phyloP scores from a whole-genome alignment of 1,140 invertebrate genomes.

The Chironomus striatipennis region DNA sequence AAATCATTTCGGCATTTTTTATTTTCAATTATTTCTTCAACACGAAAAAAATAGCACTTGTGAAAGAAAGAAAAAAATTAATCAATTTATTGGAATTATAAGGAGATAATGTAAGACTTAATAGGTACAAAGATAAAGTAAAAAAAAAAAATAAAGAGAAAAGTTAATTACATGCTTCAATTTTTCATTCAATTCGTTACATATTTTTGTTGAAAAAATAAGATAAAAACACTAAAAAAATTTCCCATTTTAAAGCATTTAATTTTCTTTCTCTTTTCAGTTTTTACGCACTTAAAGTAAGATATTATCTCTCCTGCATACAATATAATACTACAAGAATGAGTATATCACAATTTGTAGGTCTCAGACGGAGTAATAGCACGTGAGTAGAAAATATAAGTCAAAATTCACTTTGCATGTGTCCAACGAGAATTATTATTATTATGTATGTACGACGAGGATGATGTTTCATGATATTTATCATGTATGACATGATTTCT shows the following conservation, averaged over 20 bases:
- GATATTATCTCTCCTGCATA: too few relatives aligned
- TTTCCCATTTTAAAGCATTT: not conserved
- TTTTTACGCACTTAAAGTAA: too few relatives aligned
- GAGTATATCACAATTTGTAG: not conserved
- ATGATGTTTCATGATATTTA: too few relatives aligned
- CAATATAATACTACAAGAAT: too few relatives aligned
- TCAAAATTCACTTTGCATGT: not conserved
- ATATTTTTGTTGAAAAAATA: too few relatives aligned
- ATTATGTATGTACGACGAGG: too few relatives aligned
- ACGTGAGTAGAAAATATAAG: not conserved
- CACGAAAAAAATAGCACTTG: not conserved
- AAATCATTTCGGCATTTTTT: not conserved
- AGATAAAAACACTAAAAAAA: too few relatives aligned
- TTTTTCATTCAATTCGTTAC: constrained; percentile 2
- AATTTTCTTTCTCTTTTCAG: not conserved
- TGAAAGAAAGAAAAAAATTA: not conserved
- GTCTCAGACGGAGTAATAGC: not conserved
- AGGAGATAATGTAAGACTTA: not conserved
- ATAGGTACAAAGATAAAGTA: not conserved
- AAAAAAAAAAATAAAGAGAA: not conserved
- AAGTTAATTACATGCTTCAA: constrained; percentile 14
- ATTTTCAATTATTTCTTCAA: not conserved
- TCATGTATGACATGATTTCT: too few relatives aligned
- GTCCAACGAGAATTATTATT: not conserved
- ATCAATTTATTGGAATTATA: not conserved